phyloP scores from a whole-genome alignment of 2,113 vertebrate species.

The Varanus komodoensis region DNA sequence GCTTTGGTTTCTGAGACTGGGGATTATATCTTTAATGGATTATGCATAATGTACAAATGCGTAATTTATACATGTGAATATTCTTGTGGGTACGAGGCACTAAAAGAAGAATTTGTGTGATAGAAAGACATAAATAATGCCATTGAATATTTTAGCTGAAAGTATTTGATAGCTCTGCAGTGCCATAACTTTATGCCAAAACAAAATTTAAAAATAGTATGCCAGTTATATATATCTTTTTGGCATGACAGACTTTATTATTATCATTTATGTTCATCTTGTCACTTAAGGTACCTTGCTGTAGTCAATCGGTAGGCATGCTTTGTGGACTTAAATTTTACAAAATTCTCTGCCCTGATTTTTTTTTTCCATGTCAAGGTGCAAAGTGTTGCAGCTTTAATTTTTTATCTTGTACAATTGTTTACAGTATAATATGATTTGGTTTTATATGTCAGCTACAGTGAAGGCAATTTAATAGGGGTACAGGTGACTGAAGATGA shows the following conservation, averaged over 20 bases:
- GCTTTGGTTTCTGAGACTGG: conserved; percentile 23
- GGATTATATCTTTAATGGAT: conserved; percentile 35
- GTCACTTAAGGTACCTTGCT: neutral
- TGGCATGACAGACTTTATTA: neutral
- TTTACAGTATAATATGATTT: neutral
- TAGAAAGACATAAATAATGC: neutral
- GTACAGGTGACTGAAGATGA: neutral
- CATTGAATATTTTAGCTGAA: neutral
- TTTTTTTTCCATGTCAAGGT: too few species aligned
- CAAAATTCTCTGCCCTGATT: neutral
- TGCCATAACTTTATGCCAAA: neutral
- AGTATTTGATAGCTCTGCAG: neutral
- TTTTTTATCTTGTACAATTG: neutral
- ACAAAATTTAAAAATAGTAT: neutral
- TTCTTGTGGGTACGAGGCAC: conserved; percentile 1
- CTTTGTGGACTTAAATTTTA: neutral
- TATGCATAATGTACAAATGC: neutral
- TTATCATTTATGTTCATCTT: neutral
- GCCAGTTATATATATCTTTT: neutral
- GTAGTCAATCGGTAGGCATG: neutral
- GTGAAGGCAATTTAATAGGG: neutral
- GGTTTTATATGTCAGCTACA: neutral
- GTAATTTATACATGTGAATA: conserved; percentile 27
- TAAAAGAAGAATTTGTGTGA: neutral
- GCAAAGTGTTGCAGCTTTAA: neutral